Conservation (phyloP, 2,888 invertebrate species). For the Acrobasis consociella region DNA sequence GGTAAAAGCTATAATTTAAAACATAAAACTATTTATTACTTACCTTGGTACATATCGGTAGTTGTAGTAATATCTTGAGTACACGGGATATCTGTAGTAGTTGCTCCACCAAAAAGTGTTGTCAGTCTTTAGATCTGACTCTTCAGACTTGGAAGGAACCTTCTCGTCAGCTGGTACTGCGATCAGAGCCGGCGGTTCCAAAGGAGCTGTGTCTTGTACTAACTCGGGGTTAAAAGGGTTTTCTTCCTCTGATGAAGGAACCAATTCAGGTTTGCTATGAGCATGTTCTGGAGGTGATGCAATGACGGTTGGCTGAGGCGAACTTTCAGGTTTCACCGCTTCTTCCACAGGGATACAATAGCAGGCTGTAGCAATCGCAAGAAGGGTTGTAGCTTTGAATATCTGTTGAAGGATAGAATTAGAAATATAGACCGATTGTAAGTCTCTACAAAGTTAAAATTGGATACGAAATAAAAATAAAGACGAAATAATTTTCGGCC, state of each 20-base stretch:
- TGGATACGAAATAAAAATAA: background rate
- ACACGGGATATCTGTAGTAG: slow-evolving; percentile 24
- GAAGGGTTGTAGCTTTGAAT: background rate
- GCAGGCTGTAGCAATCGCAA: background rate
- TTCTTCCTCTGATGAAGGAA: background rate
- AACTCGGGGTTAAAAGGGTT: background rate
- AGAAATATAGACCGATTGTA: background rate
- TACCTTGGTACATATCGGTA: slow-evolving; percentile 9
- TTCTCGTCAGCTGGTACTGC: slow-evolving; percentile 1
- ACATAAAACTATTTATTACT: background rate
- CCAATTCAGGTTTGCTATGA: background rate
- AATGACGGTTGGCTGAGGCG: background rate
- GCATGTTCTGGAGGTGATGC: background rate
- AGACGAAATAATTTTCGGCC: no score
- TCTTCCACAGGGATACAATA: slow-evolving; percentile 6
- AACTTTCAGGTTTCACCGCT: slow-evolving; percentile 1
- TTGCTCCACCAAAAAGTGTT: slow-evolving; percentile 33
- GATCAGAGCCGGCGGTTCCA: background rate
- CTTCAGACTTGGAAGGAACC: background rate
- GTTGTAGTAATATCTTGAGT: slow-evolving; percentile 28
- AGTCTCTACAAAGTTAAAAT: background rate
- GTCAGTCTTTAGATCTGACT: slow-evolving; percentile 31
- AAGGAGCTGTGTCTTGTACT: background rate
- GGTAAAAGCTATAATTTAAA: background rate
- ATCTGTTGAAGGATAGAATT: slow-evolving; percentile 1